Base-by-base conservation (phyloP, 2,888 invertebrate genomes). In the Agonopterix alstromeriana region DNA sequence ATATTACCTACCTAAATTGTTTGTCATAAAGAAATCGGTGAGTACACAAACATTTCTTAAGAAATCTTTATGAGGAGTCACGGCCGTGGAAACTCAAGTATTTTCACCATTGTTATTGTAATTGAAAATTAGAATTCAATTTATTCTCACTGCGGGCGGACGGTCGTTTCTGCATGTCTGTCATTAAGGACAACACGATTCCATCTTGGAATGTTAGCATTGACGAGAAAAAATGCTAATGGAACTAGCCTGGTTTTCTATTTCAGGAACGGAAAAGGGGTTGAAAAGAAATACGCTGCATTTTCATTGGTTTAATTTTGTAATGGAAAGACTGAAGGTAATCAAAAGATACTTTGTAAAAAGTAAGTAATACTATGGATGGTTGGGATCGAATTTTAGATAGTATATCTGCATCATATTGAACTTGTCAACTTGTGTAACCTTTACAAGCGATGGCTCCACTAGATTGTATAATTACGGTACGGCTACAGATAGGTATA, bases 91-190 rank as follows among this genome's bases (percentile, higher is more conserved):
- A 10, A 42, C 10, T 42, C 42, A 14, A 46, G 35, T 41, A 42
- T 38, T 72, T 65, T 60, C 65, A 53, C 65, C 63, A 76, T 77
- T 77, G 77, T 79, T 72, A 75, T 77, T 72, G 70, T 76, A 77
- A 79, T 80, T 72, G 77, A 72, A 76, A 79, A 78, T 79, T 77
- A 76, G 75, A 80, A 74, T 76, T 75, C 77, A 77, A 77, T 79
- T 79, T 78, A 68, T 77, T 73, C 65, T 61, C 56, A 59, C 65
- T 63, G 66, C 60, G 61, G 57, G 56, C 56, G 62, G 63, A 61
- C 68, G 74, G 74, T 77, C 70, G 71, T 71, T 69, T 65, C 63
- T 61, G 38, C n/a, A 65, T 61, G 67, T 66, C 67, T 62, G 59
- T 68, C 68, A 70, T 70, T 69, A 70, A 58, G 56, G 50, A 43